These are phyloP conservation scores for Calidris pugnax DNA, from an alignment of 2,113 vertebrate species.

Conservation along the genomic window DNA sequence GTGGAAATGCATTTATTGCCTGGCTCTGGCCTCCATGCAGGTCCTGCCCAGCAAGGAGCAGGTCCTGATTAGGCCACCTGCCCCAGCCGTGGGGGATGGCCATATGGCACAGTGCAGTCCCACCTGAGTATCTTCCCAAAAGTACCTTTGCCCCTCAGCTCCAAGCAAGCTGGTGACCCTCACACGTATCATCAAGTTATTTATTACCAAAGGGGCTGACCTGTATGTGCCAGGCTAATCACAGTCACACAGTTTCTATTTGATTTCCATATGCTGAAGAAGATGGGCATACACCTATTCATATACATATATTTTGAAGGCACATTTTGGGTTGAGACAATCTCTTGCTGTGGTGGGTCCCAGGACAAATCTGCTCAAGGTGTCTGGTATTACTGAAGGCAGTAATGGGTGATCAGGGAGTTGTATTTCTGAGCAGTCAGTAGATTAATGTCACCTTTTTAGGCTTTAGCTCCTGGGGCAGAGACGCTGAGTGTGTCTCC, in stretches of 20 bases:
- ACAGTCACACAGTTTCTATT: neutral
- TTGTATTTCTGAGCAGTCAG: neutral
- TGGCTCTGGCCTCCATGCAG: neutral
- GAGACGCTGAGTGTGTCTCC: too few species aligned
- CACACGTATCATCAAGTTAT: fast-evolving
- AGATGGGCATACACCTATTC: neutral
- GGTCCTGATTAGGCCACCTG: neutral
- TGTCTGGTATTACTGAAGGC: neutral
- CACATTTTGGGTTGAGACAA: neutral
- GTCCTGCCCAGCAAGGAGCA: neutral
- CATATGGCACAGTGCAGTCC: neutral
- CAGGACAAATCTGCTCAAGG: neutral
- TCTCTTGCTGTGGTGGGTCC: neutral
- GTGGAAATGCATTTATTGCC: neutral
- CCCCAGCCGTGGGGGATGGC: neutral
- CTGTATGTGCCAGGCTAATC: neutral
- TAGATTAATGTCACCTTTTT: neutral
- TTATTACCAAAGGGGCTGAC: neutral
- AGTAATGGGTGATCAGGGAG: neutral
- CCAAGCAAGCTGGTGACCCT: neutral
- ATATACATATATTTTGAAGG: neutral
- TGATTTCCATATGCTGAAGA: neutral
- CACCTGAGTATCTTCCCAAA: fast-evolving
- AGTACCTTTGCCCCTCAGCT: neutral
- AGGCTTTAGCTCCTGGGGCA: neutral